Evolutionary conservation across 2,113 vertebrate species (phyloP), one percentile per base, ranked within the genome.

Genomic region (Pollachius pollachius): DNA sequence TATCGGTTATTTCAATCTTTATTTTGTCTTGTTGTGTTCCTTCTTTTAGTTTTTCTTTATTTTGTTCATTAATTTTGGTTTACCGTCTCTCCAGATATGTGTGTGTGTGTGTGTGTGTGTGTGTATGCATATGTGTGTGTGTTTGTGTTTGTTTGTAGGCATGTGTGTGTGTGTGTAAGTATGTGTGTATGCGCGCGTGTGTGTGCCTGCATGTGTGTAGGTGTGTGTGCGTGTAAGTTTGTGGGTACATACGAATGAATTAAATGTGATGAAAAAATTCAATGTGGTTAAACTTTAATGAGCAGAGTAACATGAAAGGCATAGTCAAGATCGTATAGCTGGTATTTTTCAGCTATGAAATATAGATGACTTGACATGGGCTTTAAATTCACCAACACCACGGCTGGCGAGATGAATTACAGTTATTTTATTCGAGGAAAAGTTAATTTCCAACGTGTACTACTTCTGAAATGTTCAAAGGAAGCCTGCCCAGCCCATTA

Each of bases 251-350:
- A n/a, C 17, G 12, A 11, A 19, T 18, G n/a, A 8, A 11, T 3
- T 37, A 16, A 17, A n/a, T 18, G n/a, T 66, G 11, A 21, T 21
- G 30, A 11, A 1, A 25, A 52, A 54, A 9, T 72, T 27, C 70
- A 68, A 6, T 9, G 19, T 62, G 12, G 54, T 88, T 62, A 76
- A 85, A 73, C 66, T 73, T 82, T 85, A 71, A 84, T 82, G 68
- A 83, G 72, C 13, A 12, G 52, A 67, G 11, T 65, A 58, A 3
- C 9, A 63, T 58, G 70, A 79, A 72, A 41, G 60, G 8, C 66
- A 52, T 68, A 70, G 66, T 25, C 80, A 61, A 23, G 13, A 65
- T 30, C 6, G 54, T 81, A 73, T 73, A 66, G 41, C 41, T 1
- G 23, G 71, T 59, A 73, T 64, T 82, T 75, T 71, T 6, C 25